Conservation (phyloP, 2,797 vertebrate species). For the Netta rufina region DNA sequence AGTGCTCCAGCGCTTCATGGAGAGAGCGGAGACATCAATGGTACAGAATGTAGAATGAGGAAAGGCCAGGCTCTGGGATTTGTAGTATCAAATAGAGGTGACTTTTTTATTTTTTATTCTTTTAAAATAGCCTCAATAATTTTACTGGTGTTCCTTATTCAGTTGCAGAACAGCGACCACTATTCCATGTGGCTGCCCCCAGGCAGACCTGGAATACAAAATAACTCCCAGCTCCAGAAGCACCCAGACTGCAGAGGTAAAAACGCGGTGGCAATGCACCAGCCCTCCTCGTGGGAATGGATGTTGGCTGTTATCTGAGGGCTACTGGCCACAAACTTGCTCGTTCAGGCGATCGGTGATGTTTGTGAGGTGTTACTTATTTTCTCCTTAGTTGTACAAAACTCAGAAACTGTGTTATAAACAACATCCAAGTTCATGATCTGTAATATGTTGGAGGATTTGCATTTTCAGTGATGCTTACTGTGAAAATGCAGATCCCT, state of each 20-base stretch:
- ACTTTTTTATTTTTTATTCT: background rate
- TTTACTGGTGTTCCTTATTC: background rate
- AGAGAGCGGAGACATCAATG: background rate
- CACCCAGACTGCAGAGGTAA: fast-evolving
- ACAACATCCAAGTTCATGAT: background rate
- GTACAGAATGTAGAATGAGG: background rate
- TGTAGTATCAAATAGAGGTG: background rate
- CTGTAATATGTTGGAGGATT: background rate
- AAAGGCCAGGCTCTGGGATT: background rate
- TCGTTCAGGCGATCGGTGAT: background rate
- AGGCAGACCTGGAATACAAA: background rate
- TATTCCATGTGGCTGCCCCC: background rate
- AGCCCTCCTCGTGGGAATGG: background rate
- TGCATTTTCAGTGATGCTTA: background rate
- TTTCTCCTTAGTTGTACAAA: background rate
- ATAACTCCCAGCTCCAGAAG: background rate
- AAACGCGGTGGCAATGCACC: background rate
- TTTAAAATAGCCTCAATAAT: background rate
- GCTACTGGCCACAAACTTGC: background rate
- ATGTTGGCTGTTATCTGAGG: background rate
- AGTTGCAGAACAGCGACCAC: background rate
- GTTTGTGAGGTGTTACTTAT: background rate
- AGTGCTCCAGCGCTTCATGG: background rate
- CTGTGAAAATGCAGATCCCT: background rate
- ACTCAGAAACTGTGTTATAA: background rate